Percentiles rank a stretch among this genome's conserved stretches.
These are phyloP conservation scores for Agrochola macilenta DNA, from an alignment of 2,888 invertebrate genomes.

Conservation along the genomic window DNA sequence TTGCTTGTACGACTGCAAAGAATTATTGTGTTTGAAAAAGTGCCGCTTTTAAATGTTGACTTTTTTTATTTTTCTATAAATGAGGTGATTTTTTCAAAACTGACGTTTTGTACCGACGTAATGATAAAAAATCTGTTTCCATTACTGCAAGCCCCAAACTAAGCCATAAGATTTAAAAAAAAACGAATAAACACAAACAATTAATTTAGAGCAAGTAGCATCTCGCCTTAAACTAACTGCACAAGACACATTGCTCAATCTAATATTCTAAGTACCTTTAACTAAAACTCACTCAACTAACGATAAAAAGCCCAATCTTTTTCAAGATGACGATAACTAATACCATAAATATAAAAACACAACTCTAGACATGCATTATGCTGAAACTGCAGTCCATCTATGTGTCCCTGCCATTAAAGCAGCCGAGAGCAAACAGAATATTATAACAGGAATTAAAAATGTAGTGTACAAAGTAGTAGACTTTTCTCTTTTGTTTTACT, in stretches of 20 bases:
- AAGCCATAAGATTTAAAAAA: background rate
- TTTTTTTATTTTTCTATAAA: constrained; percentile 26
- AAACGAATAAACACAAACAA: background rate
- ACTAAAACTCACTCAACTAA: constrained; percentile 22
- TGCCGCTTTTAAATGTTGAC: constrained; percentile 52
- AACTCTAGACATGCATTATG: constrained; percentile 53
- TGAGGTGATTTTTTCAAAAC: background rate
- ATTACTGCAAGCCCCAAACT: background rate
- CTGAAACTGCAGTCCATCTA: constrained; percentile 51
- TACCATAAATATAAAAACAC: constrained; percentile 48
- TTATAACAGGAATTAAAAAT: constrained; percentile 71
- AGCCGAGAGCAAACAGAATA: constrained; percentile 69
- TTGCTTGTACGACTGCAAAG: constrained; percentile 67
- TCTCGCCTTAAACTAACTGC: background rate
- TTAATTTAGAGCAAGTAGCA: background rate
- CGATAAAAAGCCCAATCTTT: constrained; percentile 4
- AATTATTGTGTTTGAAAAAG: constrained; percentile 69
- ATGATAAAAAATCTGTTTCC: background rate
- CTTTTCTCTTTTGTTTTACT: constrained; percentile 59
- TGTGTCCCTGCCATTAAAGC: constrained; percentile 63
- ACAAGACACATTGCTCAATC: background rate
- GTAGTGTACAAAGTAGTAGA: constrained; percentile 62
- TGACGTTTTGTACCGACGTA: background rate
- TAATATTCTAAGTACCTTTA: background rate
- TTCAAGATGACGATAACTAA: constrained; percentile 37